Evolutionary conservation across 1,140 invertebrate genomes (phyloP).

Genomic region (Drosophila kikkawai): DNA sequence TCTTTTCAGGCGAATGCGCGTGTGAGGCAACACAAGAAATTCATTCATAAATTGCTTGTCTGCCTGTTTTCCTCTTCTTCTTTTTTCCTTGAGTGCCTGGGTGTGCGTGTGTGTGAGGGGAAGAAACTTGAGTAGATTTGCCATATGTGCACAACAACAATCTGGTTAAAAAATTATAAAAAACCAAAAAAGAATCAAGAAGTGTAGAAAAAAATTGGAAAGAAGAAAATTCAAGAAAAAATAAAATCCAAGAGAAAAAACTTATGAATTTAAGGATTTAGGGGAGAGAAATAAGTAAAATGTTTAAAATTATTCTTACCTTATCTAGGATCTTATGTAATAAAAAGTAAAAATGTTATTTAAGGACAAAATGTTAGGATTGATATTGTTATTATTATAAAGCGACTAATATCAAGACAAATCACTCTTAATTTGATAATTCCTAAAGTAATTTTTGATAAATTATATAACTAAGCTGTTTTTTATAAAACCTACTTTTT

Average conservation of each 20-base stretch:
- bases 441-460: no score
- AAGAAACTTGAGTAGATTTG: conserved; percentile 75
- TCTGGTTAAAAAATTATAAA: conserved; percentile 41
- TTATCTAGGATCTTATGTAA: background rate
- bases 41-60: conserved; percentile 81
- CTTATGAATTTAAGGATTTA: background rate
- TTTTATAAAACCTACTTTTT: no score
- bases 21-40: conserved; percentile 83
- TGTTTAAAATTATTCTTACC: no score
- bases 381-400: no score
- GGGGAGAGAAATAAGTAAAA: background rate
- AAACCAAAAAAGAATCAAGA: background rate
- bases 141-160: conserved; percentile 59
- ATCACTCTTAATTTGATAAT: no score
- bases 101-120: conserved; percentile 29
- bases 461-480: no score
- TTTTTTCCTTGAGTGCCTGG: background rate
- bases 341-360: background rate
- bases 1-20: conserved; percentile 64
- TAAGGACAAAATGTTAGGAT: no score
- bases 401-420: no score
- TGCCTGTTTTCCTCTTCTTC: conserved; percentile 29
- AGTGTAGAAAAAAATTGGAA: conserved; percentile 5
- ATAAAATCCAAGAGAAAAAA: no score
- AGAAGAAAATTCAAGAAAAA: background rate